phyloP scores from a whole-genome alignment of 2,797 vertebrate genomes.

The Lutjanus campechanus region DNA sequence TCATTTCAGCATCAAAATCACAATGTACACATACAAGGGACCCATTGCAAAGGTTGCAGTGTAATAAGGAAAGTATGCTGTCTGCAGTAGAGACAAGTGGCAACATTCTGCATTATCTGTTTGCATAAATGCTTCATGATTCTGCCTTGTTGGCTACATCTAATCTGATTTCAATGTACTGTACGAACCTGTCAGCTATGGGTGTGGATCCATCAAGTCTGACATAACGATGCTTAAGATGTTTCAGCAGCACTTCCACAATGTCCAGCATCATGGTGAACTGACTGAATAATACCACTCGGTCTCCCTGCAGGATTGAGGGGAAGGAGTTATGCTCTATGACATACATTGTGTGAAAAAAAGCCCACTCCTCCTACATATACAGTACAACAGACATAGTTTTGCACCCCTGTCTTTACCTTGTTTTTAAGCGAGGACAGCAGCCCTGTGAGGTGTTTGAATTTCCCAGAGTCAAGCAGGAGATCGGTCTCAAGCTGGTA shows the following conservation, averaged over 20 bases:
- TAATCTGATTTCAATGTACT: background rate
- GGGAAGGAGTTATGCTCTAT: background rate
- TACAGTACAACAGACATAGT: background rate
- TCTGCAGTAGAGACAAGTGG: background rate
- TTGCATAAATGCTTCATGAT: background rate
- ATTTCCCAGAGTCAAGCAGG: constrained; percentile 96
- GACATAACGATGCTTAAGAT: constrained; percentile 91
- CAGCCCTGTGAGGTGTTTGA: constrained; percentile 87
- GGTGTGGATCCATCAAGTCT: constrained; percentile 95
- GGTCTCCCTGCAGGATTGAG: constrained; percentile 86
- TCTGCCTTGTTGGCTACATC: background rate
- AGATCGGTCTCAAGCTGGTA: constrained; percentile 90
- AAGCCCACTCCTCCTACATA: background rate
- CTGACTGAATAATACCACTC: constrained; percentile 97
- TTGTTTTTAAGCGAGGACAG: constrained; percentile 90
- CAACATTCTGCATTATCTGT: background rate
- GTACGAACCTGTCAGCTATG: constrained; percentile 91
- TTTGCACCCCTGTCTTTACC: constrained; percentile 73
- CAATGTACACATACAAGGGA: no score
- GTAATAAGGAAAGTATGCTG: background rate
- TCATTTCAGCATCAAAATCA: no score
- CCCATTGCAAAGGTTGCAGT: background rate
- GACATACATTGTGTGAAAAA: background rate
- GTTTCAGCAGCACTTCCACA: constrained; percentile 92
- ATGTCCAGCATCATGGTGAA: constrained; percentile 99